These are phyloP conservation scores for Centropristis striata DNA, from an alignment of 2,113 vertebrate genomes.

Conservation along the genomic window DNA sequence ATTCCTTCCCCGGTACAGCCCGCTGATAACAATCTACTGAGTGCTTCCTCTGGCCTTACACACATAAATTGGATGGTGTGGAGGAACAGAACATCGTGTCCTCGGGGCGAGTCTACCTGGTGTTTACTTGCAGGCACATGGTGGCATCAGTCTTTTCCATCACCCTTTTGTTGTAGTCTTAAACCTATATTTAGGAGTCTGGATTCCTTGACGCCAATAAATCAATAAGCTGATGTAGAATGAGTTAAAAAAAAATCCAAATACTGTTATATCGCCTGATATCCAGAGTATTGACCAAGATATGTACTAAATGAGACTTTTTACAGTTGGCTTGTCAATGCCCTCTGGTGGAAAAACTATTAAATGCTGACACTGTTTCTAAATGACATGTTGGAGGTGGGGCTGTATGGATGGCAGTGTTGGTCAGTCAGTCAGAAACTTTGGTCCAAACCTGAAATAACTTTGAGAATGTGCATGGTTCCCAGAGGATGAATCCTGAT, in stretches of 20 bases:
- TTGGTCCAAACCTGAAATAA: too few species aligned
- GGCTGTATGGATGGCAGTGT: too few species aligned
- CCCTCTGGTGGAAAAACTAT: slow-evolving; percentile 12
- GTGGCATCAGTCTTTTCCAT: neutral
- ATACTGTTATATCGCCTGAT: neutral
- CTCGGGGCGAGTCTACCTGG: slow-evolving; percentile 4
- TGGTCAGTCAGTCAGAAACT: too few species aligned
- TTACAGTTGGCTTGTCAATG: neutral
- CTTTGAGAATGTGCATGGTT: too few species aligned
- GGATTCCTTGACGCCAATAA: neutral
- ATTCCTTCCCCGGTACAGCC: slow-evolving; percentile 40
- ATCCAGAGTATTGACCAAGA: too few species aligned
- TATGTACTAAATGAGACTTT: neutral
- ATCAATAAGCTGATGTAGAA: neutral
- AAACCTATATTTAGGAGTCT: neutral
- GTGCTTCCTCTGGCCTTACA: slow-evolving; percentile 43
- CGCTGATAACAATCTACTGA: slow-evolving; percentile 61
- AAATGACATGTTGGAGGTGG: neutral
- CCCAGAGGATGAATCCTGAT: too few species aligned
- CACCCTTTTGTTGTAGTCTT: neutral
- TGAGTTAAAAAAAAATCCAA: neutral
- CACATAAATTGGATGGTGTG: slow-evolving; percentile 37
- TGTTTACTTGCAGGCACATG: neutral
- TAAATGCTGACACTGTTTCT: neutral
- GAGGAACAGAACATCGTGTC: slow-evolving; percentile 69